Conservation (phyloP, 1,140 invertebrate species). For the Mya arenaria region DNA sequence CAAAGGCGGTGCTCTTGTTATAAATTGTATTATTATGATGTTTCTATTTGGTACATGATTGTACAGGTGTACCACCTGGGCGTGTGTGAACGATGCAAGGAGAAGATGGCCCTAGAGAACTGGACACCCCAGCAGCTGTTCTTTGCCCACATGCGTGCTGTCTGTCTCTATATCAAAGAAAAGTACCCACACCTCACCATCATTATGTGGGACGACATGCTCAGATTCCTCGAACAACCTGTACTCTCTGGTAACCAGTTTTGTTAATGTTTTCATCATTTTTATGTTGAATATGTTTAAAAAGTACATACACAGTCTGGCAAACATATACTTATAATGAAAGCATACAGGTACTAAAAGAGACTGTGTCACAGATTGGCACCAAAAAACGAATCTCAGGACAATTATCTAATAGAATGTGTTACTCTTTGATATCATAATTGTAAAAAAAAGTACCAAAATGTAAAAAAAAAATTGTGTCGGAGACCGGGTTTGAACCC, state of each 20-base stretch:
- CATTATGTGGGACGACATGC: constrained; percentile 98
- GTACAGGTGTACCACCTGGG: constrained; percentile 72
- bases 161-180: constrained; percentile 81
- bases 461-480: too few relatives aligned
- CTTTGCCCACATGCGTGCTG: constrained; percentile 81
- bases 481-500: too few relatives aligned
- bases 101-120: constrained; percentile 76
- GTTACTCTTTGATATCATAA: too few relatives aligned
- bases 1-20: neutral
- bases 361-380: too few relatives aligned
- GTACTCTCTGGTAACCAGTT: constrained; percentile 63
- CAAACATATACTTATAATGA: too few relatives aligned
- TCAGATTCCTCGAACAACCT: constrained; percentile 81
- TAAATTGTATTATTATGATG: neutral
- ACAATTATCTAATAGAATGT: too few relatives aligned
- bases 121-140: constrained; percentile 83
- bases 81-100: constrained; percentile 70
- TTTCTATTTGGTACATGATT: neutral
- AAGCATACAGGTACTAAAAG: too few relatives aligned
- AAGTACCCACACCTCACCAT: constrained; percentile 84
- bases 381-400: too few relatives aligned
- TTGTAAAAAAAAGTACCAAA: too few relatives aligned
- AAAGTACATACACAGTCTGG: too few relatives aligned
- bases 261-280: too few relatives aligned
- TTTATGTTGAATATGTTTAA: too few relatives aligned